phyloP scores from a whole-genome alignment of 1,140 invertebrate genomes.

The Gonioctena quinquepunctata region DNA sequence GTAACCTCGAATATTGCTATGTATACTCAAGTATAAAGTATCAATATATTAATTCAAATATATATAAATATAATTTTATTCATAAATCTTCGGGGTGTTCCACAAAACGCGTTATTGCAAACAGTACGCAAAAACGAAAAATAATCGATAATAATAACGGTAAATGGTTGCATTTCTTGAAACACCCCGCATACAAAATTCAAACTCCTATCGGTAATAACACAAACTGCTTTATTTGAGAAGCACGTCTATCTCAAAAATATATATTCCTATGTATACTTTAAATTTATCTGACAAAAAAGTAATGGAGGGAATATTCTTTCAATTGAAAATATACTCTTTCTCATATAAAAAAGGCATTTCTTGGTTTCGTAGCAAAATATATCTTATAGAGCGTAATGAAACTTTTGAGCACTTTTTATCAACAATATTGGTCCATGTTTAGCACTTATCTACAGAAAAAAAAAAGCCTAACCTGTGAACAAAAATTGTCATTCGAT shows the following conservation, averaged over 20 bases:
- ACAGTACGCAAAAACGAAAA: neutral
- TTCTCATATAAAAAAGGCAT: conserved; percentile 49
- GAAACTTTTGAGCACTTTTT: conserved; percentile 15
- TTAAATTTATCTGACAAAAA: conserved; percentile 43
- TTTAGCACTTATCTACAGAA: conserved; percentile 18
- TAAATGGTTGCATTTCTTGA: neutral
- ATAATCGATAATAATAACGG: neutral
- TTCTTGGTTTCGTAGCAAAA: conserved; percentile 46
- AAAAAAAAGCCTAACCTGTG: neutral
- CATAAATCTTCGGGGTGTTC: conserved; percentile 1
- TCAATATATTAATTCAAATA: conserved; percentile 41
- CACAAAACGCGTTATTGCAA: conserved; percentile 16
- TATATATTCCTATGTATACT: conserved; percentile 37
- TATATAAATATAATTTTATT: conserved; percentile 27
- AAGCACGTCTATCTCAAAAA: conserved; percentile 43
- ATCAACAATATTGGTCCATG: conserved; percentile 17
- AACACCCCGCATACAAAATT: conserved; percentile 3
- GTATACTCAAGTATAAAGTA: conserved; percentile 34
- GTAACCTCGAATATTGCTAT: conserved; percentile 45
- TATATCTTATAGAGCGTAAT: conserved; percentile 27
- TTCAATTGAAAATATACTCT: conserved; percentile 44
- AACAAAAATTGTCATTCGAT: neutral
- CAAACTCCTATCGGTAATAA: conserved; percentile 48
- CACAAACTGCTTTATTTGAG: conserved; percentile 50
- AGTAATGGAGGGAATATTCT: conserved; percentile 51